A percentile compares a stretch with the other conserved stretches of the same genome.
Evolutionary conservation across 2,797 vertebrate species (phyloP).

Genomic region (Limnodromus scolopaceus): DNA sequence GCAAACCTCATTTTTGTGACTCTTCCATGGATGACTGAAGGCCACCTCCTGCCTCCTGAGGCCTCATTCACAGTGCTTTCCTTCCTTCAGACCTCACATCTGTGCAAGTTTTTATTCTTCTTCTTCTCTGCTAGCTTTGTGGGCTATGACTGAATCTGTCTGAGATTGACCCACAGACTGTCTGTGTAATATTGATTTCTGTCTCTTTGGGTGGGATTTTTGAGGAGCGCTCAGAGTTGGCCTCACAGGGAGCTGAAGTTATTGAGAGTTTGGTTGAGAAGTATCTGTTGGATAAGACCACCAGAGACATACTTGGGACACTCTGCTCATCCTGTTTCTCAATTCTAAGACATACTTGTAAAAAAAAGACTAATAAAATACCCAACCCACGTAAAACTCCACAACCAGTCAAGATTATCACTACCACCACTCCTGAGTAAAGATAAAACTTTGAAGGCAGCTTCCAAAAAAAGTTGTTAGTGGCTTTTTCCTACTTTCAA

Average conservation of each 20-base stretch:
- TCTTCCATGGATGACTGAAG: background rate
- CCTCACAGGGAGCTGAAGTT: background rate
- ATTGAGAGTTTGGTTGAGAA: background rate
- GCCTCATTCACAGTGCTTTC: background rate
- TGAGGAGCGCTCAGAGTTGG: background rate
- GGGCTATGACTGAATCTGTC: background rate
- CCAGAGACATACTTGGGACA: background rate
- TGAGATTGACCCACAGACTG: background rate
- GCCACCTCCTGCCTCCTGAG: background rate
- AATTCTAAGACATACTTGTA: background rate
- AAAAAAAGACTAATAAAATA: background rate
- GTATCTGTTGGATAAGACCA: background rate
- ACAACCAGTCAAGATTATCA: background rate
- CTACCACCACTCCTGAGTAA: background rate
- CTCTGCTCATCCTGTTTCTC: background rate
- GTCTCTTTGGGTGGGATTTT: background rate
- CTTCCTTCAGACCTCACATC: background rate
- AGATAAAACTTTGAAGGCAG: background rate
- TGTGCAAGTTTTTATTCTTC: background rate
- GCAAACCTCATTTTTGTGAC: background rate
- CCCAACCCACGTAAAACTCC: background rate
- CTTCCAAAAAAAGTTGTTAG: background rate
- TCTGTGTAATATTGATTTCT: background rate
- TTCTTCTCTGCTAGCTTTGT: background rate
- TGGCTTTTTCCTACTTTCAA: background rate